Percentiles rank a stretch among this genome's conserved stretches.
These are phyloP conservation scores for Telmatherina bonti DNA, from an alignment of 2,797 vertebrate genomes.

Conservation along the genomic window DNA sequence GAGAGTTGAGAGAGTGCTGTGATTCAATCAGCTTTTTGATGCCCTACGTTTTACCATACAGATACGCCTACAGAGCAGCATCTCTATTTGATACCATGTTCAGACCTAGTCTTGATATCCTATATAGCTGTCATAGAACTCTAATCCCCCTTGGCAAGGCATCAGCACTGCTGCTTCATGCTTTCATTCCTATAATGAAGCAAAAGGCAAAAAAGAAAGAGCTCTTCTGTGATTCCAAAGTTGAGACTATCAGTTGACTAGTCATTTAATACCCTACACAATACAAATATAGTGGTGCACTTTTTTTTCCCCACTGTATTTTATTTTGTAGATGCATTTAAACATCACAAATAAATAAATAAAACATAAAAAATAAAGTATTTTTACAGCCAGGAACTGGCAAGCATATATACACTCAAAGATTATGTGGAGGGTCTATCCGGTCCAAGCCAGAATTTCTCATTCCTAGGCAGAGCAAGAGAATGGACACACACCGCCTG, in stretches of 20 bases:
- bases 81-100: constrained; percentile 77
- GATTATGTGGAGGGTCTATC: constrained; percentile 90
- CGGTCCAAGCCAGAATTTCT: constrained; percentile 82
- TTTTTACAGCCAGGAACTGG: constrained; percentile 31
- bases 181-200: constrained; percentile 43
- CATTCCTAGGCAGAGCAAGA: constrained; percentile 74
- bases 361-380: constrained; percentile 19
- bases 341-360: not conserved
- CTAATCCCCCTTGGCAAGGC: constrained; percentile 67
- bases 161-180: constrained; percentile 46
- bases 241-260: constrained; percentile 30
- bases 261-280: constrained; percentile 14
- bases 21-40: constrained; percentile 80
- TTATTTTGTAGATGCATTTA: constrained; percentile 7
- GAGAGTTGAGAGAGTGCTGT: constrained; percentile 72
- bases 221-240: constrained; percentile 18
- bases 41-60: constrained; percentile 66
- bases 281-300: not conserved
- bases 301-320: constrained; percentile 15
- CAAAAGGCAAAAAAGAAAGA: constrained; percentile 40
- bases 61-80: constrained; percentile 69
- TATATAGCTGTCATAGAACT: constrained; percentile 76
- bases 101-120: constrained; percentile 69
- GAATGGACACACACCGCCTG: constrained; percentile 80
- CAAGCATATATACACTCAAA: constrained; percentile 84